Conservation (phyloP, 1,140 invertebrate species). For the Hirudo medicinalis region DNA sequence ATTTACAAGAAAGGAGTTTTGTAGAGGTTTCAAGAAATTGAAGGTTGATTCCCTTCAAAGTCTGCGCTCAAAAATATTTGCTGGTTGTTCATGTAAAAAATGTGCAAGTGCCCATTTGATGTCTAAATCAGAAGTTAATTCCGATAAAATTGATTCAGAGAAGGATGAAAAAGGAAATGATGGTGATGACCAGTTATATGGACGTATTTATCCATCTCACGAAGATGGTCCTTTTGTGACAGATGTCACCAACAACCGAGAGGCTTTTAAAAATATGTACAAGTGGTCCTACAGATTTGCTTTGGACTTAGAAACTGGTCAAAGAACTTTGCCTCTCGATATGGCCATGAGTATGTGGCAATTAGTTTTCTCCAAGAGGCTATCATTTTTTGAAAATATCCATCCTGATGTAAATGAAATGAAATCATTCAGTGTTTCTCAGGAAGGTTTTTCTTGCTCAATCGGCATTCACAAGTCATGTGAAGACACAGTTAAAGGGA, state of each 20-base stretch:
- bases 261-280: constrained; percentile 82
- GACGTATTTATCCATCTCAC: constrained; percentile 1
- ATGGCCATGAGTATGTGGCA: constrained; percentile 83
- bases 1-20: constrained; percentile 74
- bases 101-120: too few relatives aligned
- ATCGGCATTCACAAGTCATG: too few relatives aligned
- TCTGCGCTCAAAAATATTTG: constrained; percentile 48
- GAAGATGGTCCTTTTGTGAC: constrained; percentile 44
- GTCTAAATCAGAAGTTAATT: too few relatives aligned
- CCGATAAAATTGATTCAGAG: too few relatives aligned
- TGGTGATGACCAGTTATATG: not conserved
- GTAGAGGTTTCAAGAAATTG: constrained; percentile 64
- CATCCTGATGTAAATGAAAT: constrained; percentile 30
- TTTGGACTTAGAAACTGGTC: constrained; percentile 66
- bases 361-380: constrained; percentile 73
- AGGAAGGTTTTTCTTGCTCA: too few relatives aligned
- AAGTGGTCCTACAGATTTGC: constrained; percentile 66
- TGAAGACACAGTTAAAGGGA: not conserved
- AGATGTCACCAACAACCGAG: constrained; percentile 58
- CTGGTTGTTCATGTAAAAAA: not conserved
- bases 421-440: too few relatives aligned
- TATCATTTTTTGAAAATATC: not conserved
- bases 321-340: constrained; percentile 74
- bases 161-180: too few relatives aligned
- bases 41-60: constrained; percentile 68